Base-by-base conservation (phyloP, 1,140 invertebrate genomes). In the Mercenaria mercenaria region DNA sequence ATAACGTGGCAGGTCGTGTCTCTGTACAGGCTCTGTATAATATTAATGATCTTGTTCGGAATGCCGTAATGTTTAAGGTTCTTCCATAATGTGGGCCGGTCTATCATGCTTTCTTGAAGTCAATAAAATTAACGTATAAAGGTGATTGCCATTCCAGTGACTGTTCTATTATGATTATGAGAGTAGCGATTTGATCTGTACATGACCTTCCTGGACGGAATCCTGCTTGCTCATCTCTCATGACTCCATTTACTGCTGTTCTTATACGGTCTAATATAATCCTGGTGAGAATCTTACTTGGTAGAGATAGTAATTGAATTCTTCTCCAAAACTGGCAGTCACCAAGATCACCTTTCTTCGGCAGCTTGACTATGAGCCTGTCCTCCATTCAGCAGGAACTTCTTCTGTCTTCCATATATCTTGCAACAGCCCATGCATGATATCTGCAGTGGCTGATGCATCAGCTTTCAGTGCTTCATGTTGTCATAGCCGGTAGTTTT, bases 301-400 rank as follows among this genome's bases (percentile, higher is more conserved):
- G 92, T 10, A 91, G 41, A 43, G 92, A 92, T 32, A 93, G 90
- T 23, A 94, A 80, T 18, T 69, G 91, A 56, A 94, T 89, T 32
- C 92, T 91, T 89, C 91, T 59, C 85, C 76, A 93, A 80, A 93
- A 91, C 29, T 77, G 43, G 80, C 92, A 93, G 61, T 91, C 18
- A n/a, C 47, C 61, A 4, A 91, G n/a, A n/a, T n/a, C n/a, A n/a
- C n/a, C n/a, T n/a, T n/a, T n/a, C n/a, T n/a, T n/a, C n/a, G n/a
- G n/a, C 50, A 23, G 92, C 87, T 32, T 86, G 86, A 43, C 89
- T 91, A 91, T 52, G 47, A 80, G 10, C 89, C 67, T 77, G 52
- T 61, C 23, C 67, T 59, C 86, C 79, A 91, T 43, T 91, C 77
- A 6, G 39, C 23, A 84, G 77, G 87, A 10, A 92, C 85, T 41